Evolutionary conservation across 1,140 invertebrate species (phyloP).

Genomic region (Brachionus rubens): DNA sequence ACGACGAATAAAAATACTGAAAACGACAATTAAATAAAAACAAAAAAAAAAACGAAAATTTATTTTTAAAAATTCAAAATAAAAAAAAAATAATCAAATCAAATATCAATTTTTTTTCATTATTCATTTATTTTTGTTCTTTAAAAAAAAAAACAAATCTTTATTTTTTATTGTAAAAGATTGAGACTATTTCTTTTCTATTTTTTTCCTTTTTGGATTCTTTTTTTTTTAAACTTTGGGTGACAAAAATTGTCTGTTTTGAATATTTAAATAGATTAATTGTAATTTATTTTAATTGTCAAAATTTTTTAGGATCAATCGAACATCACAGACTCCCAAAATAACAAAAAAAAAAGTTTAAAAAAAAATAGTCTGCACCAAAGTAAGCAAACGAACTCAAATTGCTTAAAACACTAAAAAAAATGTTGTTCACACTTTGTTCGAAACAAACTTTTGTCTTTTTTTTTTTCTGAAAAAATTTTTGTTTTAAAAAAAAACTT

Average conservation of each 20-base stretch:
- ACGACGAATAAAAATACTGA: slow-evolving; percentile 31
- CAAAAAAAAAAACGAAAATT: slow-evolving; percentile 1
- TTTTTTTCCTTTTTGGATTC: too few species aligned
- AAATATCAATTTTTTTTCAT: not conserved
- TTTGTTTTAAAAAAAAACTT: slow-evolving; percentile 9
- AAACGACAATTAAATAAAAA: slow-evolving; percentile 32
- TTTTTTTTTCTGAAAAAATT: slow-evolving; percentile 24
- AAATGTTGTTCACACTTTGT: not conserved
- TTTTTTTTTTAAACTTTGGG: too few species aligned
- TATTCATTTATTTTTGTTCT: not conserved
- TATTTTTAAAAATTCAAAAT: slow-evolving; percentile 8
- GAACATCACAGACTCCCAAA: too few species aligned
- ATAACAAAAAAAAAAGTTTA: too few species aligned
- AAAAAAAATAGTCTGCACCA: too few species aligned
- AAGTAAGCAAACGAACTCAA: not conserved
- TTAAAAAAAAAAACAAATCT: too few species aligned
- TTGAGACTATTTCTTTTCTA: too few species aligned
- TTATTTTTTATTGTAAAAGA: too few species aligned
- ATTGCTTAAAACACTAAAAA: not conserved
- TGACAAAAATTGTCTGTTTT: too few species aligned
- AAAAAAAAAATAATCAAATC: slow-evolving; percentile 23
- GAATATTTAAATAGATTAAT: too few species aligned
- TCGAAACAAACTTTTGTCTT: slow-evolving; percentile 35
- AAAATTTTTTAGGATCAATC: too few species aligned
- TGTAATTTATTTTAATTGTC: too few species aligned